These are phyloP conservation scores for Philereme vetulata DNA, from an alignment of 2,888 invertebrate genomes.

Conservation along the genomic window DNA sequence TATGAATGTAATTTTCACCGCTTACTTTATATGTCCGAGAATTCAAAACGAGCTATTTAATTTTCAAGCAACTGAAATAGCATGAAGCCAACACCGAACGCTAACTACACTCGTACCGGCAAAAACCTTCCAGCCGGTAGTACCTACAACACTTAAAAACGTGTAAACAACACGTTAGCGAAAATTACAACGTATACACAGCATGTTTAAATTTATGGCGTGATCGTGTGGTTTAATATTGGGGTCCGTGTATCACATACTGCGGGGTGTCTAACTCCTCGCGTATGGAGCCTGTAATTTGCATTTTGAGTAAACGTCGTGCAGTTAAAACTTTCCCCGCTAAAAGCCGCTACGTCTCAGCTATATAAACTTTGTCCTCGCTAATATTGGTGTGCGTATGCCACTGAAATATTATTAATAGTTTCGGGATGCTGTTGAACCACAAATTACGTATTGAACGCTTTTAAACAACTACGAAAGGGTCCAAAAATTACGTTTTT, in stretches of 20 bases:
- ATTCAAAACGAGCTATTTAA: slow-evolving; percentile 6
- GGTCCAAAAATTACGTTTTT: no score
- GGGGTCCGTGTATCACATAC: slow-evolving; percentile 75
- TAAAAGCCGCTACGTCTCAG: slow-evolving; percentile 67
- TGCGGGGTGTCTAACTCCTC: slow-evolving; percentile 62
- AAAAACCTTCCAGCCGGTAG: slow-evolving; percentile 32
- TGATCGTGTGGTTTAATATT: slow-evolving; percentile 79
- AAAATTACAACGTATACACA: slow-evolving; percentile 67
- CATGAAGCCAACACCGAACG: slow-evolving; percentile 13
- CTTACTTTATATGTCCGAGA: background rate
- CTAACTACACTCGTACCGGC: slow-evolving; percentile 12
- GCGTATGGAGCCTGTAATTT: slow-evolving; percentile 75
- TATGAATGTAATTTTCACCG: background rate
- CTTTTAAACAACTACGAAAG: no score
- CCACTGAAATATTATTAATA: slow-evolving; percentile 50
- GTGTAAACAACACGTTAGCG: slow-evolving; percentile 63
- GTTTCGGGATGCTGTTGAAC: slow-evolving; percentile 26
- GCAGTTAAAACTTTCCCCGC: slow-evolving; percentile 74
- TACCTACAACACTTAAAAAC: slow-evolving; percentile 56
- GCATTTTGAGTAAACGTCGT: slow-evolving; percentile 77
- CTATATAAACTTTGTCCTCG: slow-evolving; percentile 59
- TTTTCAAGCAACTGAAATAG: slow-evolving; percentile 17
- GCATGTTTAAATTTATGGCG: slow-evolving; percentile 71
- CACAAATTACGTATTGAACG: background rate
- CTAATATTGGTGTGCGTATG: slow-evolving; percentile 52